Base-by-base conservation (phyloP, 2,113 vertebrate genomes). In the Pyxicephalus adspersus region DNA sequence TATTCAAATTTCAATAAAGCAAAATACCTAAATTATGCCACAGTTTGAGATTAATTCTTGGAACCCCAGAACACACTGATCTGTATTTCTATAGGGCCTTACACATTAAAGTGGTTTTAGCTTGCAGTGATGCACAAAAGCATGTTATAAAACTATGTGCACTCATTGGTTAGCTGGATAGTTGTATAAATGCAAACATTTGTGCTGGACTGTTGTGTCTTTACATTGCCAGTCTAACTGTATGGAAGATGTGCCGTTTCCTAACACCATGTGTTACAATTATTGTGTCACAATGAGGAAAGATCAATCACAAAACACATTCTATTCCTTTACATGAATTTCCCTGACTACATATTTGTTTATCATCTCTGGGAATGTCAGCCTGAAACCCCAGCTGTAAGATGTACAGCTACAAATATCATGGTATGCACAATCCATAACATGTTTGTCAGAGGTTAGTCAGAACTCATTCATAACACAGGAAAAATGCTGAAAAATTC, bases 361-460 rank as follows among this genome's bases (percentile, higher is more conserved):
- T 78, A 78, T 57, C 55, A 51, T 54, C 55, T 71, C 26, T 26
- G 5, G 52, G 34, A 81, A 81, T 57, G 23, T 38, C 18, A 28
- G 58, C 19, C 60, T 23, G 25, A 45, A 57, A 25, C 23, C 51
- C 79, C 61, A 74, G 70, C 79, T 74, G 70, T 61, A 73, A 31
- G 20, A 64, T 81, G 78, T 74, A 38, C 52, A 63, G 29, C 23
- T 64, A 74, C 79, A 81, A 81, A 81, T 64, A 74, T 55, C 61
- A 66, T 55, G 70, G 26, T 57, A 74, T 74, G 78, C 31, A 23
- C 28, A 74, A 57, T 57, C 13, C 79, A 81, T 71, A 73, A 81
- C 23, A 38, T 26, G 51, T 74, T 74, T 64, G 58, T 74, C 45
- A 74, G 50, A 15, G 31, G 9, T 68, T 78, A 66, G 52, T 34